Conservation (phyloP, 1,140 invertebrate species). For the Magallana gigas region DNA sequence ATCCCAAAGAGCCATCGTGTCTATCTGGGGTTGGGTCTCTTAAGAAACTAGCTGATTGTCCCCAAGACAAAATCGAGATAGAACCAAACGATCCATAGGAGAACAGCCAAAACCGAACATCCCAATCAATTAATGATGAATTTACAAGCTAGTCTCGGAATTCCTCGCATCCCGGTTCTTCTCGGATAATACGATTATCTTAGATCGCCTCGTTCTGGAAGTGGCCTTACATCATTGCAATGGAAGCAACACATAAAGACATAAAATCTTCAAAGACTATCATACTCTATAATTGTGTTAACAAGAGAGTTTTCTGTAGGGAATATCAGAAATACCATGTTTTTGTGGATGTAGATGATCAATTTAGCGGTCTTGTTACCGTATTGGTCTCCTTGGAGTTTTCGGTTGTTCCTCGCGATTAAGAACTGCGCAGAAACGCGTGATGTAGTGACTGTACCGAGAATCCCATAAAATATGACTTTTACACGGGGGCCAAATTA, state of each 20-base stretch:
- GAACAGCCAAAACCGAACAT: not conserved
- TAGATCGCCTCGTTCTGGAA: not conserved
- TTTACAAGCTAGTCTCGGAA: not conserved
- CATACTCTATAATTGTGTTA: slow-evolving; percentile 6
- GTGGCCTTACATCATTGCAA: not conserved
- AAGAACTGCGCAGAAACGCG: not conserved
- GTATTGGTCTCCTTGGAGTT: not conserved
- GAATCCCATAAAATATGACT: not conserved
- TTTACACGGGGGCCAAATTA: too few relatives aligned
- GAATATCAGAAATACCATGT: slow-evolving; percentile 2
- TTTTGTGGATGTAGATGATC: slow-evolving; percentile 32
- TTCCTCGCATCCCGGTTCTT: not conserved
- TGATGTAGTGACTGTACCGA: not conserved
- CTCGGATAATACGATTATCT: slow-evolving; percentile 18
- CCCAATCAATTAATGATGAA: slow-evolving; percentile 29
- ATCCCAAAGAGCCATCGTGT: not conserved
- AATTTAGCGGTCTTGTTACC: not conserved
- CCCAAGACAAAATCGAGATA: slow-evolving; percentile 19
- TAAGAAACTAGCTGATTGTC: not conserved
- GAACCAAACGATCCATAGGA: not conserved
- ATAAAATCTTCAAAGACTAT: slow-evolving; percentile 28
- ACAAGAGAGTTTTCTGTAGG: not conserved
- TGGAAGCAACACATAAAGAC: not conserved
- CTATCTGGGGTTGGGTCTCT: slow-evolving; percentile 15
- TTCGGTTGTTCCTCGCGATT: not conserved